A percentile compares a stretch with the other conserved stretches of the same genome.
Evolutionary conservation across 1,140 invertebrate genomes (phyloP).

Genomic region (Centruroides sculpturatus): DNA sequence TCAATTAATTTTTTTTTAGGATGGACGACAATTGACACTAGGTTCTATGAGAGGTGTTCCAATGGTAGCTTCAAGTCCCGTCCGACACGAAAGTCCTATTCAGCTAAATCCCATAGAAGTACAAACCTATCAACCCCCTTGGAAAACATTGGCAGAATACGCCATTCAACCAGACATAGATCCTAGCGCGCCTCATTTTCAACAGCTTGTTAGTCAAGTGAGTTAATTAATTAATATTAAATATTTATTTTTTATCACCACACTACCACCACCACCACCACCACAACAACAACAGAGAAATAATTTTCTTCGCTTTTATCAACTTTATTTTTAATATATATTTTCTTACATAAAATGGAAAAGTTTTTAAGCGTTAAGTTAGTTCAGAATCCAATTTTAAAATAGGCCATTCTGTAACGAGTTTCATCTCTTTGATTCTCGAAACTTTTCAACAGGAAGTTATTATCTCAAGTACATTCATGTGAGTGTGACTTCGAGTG

Average conservation of each 20-base stretch:
- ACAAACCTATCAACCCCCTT: conserved; percentile 89
- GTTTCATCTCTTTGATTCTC: too few relatives aligned
- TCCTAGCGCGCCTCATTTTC: conserved; percentile 75
- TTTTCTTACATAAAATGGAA: background rate
- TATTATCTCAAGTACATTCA: too few relatives aligned
- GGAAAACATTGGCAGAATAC: conserved; percentile 91
- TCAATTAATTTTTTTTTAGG: conserved; percentile 37
- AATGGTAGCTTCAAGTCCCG: conserved; percentile 89
- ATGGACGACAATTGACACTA: conserved; percentile 80
- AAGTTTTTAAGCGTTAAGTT: background rate
- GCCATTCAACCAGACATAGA: conserved; percentile 78
- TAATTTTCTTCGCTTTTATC: background rate
- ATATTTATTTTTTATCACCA: background rate
- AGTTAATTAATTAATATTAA: conserved; percentile 11
- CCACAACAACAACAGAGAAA: background rate
- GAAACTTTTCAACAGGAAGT: too few relatives aligned
- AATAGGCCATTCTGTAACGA: background rate
- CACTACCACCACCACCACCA: background rate
- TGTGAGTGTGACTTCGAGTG: too few relatives aligned
- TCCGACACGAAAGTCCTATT: conserved; percentile 72
- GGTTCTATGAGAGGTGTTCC: conserved; percentile 87
- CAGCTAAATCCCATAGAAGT: conserved; percentile 77
- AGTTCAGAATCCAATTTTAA: background rate
- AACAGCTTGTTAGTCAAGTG: conserved; percentile 90
- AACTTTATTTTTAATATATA: background rate